These are phyloP conservation scores for Micoletzkya japonica DNA, from an alignment of 2,888 invertebrate genomes.

Conservation along the genomic window DNA sequence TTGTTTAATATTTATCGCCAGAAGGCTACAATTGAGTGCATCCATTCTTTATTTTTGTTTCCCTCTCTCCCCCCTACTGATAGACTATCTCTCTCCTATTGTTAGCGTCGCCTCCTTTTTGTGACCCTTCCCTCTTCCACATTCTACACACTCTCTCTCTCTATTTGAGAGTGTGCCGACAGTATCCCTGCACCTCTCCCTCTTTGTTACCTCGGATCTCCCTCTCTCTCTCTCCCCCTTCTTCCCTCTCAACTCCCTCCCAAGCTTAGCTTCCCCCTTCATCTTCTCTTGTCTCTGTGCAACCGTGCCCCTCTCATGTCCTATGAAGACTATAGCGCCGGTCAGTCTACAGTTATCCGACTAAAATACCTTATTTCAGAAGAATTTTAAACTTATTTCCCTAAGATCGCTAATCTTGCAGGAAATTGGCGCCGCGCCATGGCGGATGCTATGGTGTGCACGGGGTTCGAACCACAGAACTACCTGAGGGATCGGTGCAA, in stretches of 20 bases:
- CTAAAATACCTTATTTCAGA: too few species aligned
- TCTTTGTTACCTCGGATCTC: background rate
- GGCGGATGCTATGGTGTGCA: slow-evolving; percentile 47
- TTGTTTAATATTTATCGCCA: too few species aligned
- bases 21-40: too few species aligned
- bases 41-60: too few species aligned
- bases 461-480: slow-evolving; percentile 66
- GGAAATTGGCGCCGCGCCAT: slow-evolving; percentile 30
- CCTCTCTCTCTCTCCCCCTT: background rate
- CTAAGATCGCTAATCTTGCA: background rate
- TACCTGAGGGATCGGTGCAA: slow-evolving; percentile 65
- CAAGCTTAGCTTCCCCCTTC: background rate
- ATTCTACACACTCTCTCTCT: background rate
- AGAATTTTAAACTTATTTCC: too few species aligned
- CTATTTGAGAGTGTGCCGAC: too few species aligned
- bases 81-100: too few species aligned
- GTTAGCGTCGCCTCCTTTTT: too few species aligned
- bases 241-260: background rate
- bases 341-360: too few species aligned
- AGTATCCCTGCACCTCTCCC: background rate
- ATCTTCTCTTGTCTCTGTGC: background rate
- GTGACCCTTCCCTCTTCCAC: background rate
- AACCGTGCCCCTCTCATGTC: too few species aligned
- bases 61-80: background rate
- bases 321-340: too few species aligned